phyloP scores from a whole-genome alignment of 2,888 invertebrate species.

The Seira sanloemensis region DNA sequence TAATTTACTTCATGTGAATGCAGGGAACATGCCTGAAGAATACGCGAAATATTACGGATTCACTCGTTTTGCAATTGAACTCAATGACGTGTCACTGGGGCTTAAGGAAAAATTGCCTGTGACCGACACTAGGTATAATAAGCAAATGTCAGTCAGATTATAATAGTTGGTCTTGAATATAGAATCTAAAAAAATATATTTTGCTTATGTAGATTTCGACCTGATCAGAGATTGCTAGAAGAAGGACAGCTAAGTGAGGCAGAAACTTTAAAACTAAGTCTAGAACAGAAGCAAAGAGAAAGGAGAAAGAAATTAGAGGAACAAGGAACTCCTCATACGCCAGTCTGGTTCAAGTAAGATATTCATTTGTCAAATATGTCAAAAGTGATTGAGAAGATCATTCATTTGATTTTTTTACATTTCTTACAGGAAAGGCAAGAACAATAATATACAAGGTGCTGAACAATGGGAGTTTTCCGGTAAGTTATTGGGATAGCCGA shows the following conservation, averaged over 20 bases:
- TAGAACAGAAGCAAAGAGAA: slow-evolving; percentile 87
- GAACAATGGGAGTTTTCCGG: slow-evolving; percentile 85
- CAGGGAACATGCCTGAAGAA: slow-evolving; percentile 87
- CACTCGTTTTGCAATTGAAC: slow-evolving; percentile 88
- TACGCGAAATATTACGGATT: slow-evolving; percentile 89
- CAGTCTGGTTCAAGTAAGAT: slow-evolving; percentile 81
- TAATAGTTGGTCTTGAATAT: no score
- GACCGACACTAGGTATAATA: slow-evolving; percentile 82
- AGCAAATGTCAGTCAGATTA: no score
- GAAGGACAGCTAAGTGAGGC: slow-evolving; percentile 85
- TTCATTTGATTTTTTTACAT: slow-evolving; percentile 10
- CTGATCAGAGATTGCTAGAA: slow-evolving; percentile 86
- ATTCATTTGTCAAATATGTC: no score
- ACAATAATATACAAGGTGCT: slow-evolving; percentile 77
- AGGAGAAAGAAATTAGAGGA: slow-evolving; percentile 81
- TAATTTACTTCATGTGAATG: slow-evolving; percentile 36
- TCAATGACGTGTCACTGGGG: slow-evolving; percentile 85
- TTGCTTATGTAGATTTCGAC: slow-evolving; percentile 83
- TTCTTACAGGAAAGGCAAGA: slow-evolving; percentile 76
- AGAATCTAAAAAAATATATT: no score
- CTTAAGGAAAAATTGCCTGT: slow-evolving; percentile 80
- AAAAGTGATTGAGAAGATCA: neutral
- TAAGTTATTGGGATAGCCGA: slow-evolving; percentile 85
- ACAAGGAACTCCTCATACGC: slow-evolving; percentile 77
- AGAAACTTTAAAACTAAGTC: slow-evolving; percentile 82